Evolutionary conservation across 2,888 invertebrate species (phyloP).

Genomic region (Yponomeuta sedellus): DNA sequence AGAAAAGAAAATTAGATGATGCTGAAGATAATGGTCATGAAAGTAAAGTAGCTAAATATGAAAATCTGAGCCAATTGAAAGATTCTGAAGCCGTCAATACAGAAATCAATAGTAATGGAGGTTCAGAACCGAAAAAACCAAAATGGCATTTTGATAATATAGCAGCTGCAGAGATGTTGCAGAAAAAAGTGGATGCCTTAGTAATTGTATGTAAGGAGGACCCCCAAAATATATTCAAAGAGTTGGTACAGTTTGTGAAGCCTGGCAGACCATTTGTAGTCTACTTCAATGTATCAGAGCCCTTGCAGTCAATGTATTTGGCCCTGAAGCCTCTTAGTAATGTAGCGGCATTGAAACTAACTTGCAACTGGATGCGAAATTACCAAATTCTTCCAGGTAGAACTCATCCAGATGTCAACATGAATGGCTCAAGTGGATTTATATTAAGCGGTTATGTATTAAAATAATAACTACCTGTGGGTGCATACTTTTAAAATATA

Average conservation of each 20-base stretch:
- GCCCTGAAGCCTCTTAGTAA: conserved; percentile 83
- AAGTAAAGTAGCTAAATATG: conserved; percentile 19
- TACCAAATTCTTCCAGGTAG: conserved; percentile 91
- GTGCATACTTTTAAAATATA: not conserved
- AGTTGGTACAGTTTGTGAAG: conserved; percentile 85
- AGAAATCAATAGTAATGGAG: conserved; percentile 7
- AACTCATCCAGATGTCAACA: conserved; percentile 96
- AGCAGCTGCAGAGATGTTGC: conserved; percentile 78
- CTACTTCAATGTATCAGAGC: conserved; percentile 87
- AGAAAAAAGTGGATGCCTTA: conserved; percentile 82
- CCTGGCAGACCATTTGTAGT: conserved; percentile 91
- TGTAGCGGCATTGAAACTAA: conserved; percentile 85
- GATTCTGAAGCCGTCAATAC: not conserved
- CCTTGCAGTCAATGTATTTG: conserved; percentile 88
- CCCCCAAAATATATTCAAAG: conserved; percentile 86
- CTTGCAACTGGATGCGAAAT: conserved; percentile 90
- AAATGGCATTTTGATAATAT: conserved; percentile 84
- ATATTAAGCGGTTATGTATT: conserved; percentile 84
- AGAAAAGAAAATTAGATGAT: conserved; percentile 26
- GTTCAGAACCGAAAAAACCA: conserved; percentile 64
- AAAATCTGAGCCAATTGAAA: not conserved
- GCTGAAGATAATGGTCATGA: conserved; percentile 31
- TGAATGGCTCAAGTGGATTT: conserved; percentile 93
- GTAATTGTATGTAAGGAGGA: conserved; percentile 90
- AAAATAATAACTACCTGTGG: conserved; percentile 37